Evolutionary conservation across 2,888 invertebrate species (phyloP), one percentile per base, ranked within the genome.

Genomic region (Trissoscelio sp.): DNA sequence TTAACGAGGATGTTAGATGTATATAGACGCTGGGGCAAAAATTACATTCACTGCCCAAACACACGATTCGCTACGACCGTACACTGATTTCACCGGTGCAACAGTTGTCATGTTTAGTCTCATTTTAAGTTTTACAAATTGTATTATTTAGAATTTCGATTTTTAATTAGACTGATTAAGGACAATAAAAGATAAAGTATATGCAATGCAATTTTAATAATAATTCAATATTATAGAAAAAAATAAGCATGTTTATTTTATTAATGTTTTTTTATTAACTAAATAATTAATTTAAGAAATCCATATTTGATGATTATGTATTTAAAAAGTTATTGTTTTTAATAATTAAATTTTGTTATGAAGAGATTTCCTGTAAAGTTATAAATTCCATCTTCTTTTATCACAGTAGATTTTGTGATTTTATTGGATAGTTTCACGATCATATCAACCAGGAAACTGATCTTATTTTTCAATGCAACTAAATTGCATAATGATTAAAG

Each of bases 1-100:
- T 82, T 73, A 79, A 82, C 82, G 79, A 82, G 82, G 82, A 82
- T 77, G 77, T 81, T 81, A 48, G 69, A 80, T 80, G 60, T 81
- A 69, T 6, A 28, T 74, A 74, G 72, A 72, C 69, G 44, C 67
- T 44, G 60, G 78, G 69, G 78, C 53, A 64, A 64, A 64, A 73
- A 81, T 69, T 57, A 62, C 57, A 69, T 42, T 69, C 78, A 31
- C 58, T 62, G 39, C 44, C 77, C 62, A 73, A 81, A 73, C 48
- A 57, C 37, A 18, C 48, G 46, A 34, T 77, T 53, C 34, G 55
- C 53, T 31, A 48, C 69, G 22, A 51, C 22, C 39, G 42, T 58
- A 11, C 64, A 28, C 58, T 62, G 53, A 77, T 69, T 69, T 60
- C 9, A 7, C 12, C 62, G 44, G 12, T 24, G 58, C 55, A 18